Conservation (phyloP, 2,888 invertebrate species). For the Melieria omissa region DNA sequence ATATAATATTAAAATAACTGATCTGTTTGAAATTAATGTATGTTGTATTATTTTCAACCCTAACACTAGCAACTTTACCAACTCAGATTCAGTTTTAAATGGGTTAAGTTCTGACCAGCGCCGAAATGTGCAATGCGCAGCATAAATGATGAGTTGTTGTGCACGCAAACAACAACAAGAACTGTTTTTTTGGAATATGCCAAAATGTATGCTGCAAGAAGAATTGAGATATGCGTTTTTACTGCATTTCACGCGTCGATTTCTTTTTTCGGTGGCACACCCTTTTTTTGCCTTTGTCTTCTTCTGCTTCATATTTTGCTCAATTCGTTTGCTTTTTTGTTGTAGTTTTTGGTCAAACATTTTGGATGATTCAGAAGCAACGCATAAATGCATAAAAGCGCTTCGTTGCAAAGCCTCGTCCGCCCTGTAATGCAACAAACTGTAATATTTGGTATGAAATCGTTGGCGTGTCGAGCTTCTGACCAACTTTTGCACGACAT, state of each 20-base stretch:
- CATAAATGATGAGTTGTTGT: background rate
- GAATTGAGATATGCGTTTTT: background rate
- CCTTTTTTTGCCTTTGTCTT: background rate
- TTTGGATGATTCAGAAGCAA: slow-evolving; percentile 4
- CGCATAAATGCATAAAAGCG: background rate
- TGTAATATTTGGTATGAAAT: too few relatives aligned
- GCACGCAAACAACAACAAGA: background rate
- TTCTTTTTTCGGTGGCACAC: background rate
- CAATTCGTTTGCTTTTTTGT: background rate
- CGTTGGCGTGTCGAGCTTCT: too few relatives aligned
- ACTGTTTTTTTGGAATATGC: background rate
- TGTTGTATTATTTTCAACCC: too few relatives aligned
- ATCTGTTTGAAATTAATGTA: too few relatives aligned
- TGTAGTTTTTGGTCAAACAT: background rate
- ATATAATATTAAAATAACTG: too few relatives aligned
- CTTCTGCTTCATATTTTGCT: too few relatives aligned
- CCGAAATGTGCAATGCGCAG: background rate
- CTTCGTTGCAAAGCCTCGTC: background rate
- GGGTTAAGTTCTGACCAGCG: background rate
- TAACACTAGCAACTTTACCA: too few relatives aligned
- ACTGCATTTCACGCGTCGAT: background rate
- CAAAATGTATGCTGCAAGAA: background rate
- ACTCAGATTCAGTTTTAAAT: background rate
- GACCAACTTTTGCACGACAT: too few relatives aligned
- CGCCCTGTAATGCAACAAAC: too few relatives aligned